Evolutionary conservation across 2,113 vertebrate genomes (phyloP).

Genomic region (Pomatostomus ruficeps): DNA sequence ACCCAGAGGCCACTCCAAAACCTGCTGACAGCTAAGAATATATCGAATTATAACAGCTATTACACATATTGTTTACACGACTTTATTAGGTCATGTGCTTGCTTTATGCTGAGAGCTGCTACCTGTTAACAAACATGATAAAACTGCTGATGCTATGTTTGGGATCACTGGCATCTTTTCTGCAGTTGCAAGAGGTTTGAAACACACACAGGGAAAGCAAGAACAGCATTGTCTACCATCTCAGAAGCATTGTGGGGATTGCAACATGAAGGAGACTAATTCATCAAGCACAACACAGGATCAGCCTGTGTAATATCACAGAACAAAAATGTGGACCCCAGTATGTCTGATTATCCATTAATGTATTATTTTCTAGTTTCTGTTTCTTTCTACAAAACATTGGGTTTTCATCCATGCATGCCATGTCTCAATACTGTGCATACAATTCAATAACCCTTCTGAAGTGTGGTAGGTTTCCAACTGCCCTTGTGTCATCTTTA

Average conservation of each 20-base stretch:
- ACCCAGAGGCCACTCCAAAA: not conserved
- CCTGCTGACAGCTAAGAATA: conserved; percentile 23
- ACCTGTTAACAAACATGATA: not conserved
- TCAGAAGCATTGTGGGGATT: not conserved
- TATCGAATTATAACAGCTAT: not conserved
- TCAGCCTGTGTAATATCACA: conserved; percentile 14
- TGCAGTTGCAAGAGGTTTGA: not conserved
- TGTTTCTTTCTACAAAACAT: conserved; percentile 20
- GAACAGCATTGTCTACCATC: not conserved
- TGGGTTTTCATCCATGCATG: not conserved
- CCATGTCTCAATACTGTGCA: not conserved
- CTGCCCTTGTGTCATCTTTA: conserved; percentile 59
- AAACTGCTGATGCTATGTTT: not conserved
- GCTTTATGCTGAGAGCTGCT: not conserved
- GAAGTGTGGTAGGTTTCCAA: conserved; percentile 54
- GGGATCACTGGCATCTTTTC: not conserved
- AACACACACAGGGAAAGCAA: not conserved
- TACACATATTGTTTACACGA: not conserved
- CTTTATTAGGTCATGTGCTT: not conserved
- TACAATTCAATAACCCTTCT: conserved; percentile 44
- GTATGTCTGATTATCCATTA: conserved; percentile 47
- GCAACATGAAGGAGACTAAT: not conserved
- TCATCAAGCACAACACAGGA: not conserved
- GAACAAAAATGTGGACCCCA: not conserved
- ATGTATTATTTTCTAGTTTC: conserved; percentile 48